These are phyloP conservation scores for Gallinago jamesoni DNA, from an alignment of 2,113 vertebrate genomes.

Conservation along the genomic window DNA sequence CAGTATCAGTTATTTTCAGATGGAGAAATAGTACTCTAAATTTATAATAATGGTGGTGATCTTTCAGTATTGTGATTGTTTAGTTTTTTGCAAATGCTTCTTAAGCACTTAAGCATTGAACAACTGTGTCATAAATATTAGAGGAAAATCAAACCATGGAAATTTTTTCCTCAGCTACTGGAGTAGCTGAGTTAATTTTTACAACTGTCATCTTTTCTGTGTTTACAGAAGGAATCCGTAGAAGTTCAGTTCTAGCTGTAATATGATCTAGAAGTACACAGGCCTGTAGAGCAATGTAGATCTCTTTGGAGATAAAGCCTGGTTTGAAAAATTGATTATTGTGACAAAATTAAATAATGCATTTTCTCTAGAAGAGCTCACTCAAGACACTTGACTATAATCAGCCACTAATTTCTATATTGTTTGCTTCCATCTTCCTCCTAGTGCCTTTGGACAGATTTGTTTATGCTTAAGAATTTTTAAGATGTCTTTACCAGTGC, in stretches of 20 bases:
- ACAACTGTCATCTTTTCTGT: background rate
- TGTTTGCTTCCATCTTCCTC: background rate
- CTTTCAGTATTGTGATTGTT: background rate
- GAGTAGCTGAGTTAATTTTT: background rate
- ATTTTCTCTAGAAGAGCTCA: slow-evolving; percentile 25
- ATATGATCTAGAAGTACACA: background rate
- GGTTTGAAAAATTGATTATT: background rate
- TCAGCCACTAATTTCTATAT: background rate
- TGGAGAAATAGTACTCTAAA: background rate
- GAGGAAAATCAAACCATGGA: background rate
- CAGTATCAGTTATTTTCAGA: background rate
- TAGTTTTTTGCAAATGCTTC: background rate
- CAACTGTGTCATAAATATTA: background rate
- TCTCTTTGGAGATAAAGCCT: background rate
- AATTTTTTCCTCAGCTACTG: background rate
- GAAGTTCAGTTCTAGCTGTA: background rate
- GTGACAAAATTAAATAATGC: slow-evolving; percentile 21
- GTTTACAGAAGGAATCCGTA: background rate
- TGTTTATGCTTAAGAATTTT: background rate
- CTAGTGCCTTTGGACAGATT: background rate
- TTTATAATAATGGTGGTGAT: background rate
- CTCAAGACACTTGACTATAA: slow-evolving; percentile 14
- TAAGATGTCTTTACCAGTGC: background rate
- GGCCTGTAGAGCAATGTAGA: background rate
- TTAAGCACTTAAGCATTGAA: background rate